These are phyloP conservation scores for Congeria kusceri DNA, from an alignment of 2,888 invertebrate species.

Conservation along the genomic window DNA sequence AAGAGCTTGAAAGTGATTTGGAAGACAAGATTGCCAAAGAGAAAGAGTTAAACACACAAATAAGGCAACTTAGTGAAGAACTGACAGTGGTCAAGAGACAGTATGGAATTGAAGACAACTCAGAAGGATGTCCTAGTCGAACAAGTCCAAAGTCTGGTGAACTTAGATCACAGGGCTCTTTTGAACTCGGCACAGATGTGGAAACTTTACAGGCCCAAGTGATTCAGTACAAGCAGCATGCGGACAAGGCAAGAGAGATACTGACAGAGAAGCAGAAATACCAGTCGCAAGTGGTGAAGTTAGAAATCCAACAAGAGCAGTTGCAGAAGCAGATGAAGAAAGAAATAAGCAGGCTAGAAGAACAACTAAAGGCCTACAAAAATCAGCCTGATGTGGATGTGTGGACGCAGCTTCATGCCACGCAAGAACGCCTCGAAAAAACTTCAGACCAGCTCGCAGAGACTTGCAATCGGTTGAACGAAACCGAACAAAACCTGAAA, in stretches of 20 bases:
- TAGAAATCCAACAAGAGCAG: slow-evolving; percentile 58
- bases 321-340: slow-evolving; percentile 56
- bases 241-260: slow-evolving; percentile 58
- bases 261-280: slow-evolving; percentile 61
- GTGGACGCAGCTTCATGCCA: slow-evolving; percentile 58
- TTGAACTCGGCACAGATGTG: slow-evolving; percentile 60
- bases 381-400: slow-evolving; percentile 56
- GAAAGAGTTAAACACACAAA: slow-evolving; percentile 47
- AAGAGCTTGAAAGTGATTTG: slow-evolving; percentile 52
- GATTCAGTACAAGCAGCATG: slow-evolving; percentile 52
- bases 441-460: slow-evolving; percentile 68
- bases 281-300: slow-evolving; percentile 57
- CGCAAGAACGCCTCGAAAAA: slow-evolving; percentile 70
- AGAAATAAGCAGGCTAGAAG: slow-evolving; percentile 51
- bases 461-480: slow-evolving; percentile 54
- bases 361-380: slow-evolving; percentile 41
- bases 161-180: slow-evolving; percentile 46
- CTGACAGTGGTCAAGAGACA: slow-evolving; percentile 51
- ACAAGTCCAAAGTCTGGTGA: slow-evolving; percentile 26
- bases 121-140: slow-evolving; percentile 40
- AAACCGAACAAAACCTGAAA: slow-evolving; percentile 56
- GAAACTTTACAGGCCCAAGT: slow-evolving; percentile 60
- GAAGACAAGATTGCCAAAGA: slow-evolving; percentile 47
- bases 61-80: slow-evolving; percentile 64
- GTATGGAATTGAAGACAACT: slow-evolving; percentile 48